These are phyloP conservation scores for Lacerta bilineata DNA, from an alignment of 2,797 vertebrate species.

Conservation along the genomic window DNA sequence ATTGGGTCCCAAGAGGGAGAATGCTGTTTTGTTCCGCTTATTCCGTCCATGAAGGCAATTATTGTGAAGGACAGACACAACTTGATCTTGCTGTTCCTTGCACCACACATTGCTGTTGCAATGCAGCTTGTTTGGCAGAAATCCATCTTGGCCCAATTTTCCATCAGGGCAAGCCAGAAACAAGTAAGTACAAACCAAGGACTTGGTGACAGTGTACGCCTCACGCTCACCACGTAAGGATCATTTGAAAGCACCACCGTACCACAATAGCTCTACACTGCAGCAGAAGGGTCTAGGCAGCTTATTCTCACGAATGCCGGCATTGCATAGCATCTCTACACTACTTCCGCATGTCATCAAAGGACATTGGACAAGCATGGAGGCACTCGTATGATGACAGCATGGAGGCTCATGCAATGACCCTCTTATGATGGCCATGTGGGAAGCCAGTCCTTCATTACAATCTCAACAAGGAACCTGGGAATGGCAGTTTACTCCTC, in stretches of 20 bases:
- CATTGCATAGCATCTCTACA: background rate
- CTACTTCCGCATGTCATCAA: background rate
- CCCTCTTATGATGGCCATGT: too few relatives aligned
- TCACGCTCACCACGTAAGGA: background rate
- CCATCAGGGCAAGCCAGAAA: background rate
- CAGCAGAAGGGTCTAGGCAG: background rate
- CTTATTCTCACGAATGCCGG: background rate
- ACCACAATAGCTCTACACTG: background rate
- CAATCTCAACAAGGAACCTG: too few relatives aligned
- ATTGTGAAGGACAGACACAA: slow-evolving; percentile 8
- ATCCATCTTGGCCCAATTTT: background rate
- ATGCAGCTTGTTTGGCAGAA: slow-evolving; percentile 15
- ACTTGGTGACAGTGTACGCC: background rate
- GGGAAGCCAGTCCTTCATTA: too few relatives aligned
- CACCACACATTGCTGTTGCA: background rate
- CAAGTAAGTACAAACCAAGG: background rate
- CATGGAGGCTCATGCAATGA: too few relatives aligned
- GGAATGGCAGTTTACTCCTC: too few relatives aligned
- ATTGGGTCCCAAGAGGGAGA: background rate
- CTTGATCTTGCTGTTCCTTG: background rate
- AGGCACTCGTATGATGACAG: too few relatives aligned
- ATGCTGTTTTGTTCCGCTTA: background rate
- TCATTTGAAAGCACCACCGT: background rate
- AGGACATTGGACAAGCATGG: background rate
- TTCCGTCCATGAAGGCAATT: background rate